Conservation (phyloP, 2,113 vertebrate genomes). For the Cynocephalus volans region DNA sequence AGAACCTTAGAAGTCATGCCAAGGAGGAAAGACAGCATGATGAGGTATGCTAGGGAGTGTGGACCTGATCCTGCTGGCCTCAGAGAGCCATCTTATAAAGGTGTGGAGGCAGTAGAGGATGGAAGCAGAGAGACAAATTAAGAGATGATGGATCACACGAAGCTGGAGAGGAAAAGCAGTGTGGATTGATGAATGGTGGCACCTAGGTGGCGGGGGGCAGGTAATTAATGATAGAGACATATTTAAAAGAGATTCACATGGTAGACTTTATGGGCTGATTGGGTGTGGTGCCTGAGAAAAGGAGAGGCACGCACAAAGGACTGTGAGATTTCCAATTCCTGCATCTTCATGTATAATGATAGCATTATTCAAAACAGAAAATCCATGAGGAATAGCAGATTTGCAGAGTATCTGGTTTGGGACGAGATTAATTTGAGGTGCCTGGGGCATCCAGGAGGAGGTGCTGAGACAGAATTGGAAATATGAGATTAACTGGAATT, state of each 20-base stretch:
- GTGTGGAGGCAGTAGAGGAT: neutral
- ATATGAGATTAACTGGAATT: neutral
- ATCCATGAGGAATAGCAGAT: neutral
- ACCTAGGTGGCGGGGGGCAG: neutral
- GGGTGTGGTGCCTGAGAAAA: neutral
- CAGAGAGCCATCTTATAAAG: neutral
- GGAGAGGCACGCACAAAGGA: neutral
- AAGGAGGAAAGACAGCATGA: neutral
- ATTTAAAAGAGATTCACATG: conserved; percentile 21
- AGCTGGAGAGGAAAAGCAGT: conserved; percentile 10
- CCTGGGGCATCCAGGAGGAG: neutral
- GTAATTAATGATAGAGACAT: neutral
- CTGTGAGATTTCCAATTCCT: neutral
- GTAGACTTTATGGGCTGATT: neutral
- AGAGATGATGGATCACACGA: neutral
- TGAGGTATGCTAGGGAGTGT: neutral
- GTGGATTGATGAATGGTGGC: neutral
- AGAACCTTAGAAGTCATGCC: neutral
- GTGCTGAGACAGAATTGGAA: conserved; percentile 13
- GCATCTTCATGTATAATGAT: neutral
- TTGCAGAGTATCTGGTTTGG: neutral
- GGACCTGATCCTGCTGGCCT: neutral
- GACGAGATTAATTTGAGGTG: neutral
- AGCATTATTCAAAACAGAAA: conserved; percentile 47
- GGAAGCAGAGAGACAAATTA: neutral